phyloP scores from a whole-genome alignment of 2,113 vertebrate genomes.

The Takifugu flavidus region DNA sequence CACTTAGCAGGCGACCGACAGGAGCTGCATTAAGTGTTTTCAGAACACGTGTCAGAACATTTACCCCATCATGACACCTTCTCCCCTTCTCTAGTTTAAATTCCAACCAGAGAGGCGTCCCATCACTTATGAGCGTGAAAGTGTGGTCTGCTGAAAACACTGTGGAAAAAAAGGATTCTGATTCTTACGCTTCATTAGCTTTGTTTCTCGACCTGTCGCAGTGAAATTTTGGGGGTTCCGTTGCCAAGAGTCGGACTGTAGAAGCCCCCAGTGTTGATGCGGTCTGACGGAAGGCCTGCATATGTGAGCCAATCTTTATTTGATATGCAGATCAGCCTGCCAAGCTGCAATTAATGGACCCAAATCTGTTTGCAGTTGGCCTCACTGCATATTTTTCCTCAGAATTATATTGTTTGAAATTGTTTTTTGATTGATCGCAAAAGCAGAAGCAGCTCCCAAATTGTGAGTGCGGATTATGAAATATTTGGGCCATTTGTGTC shows the following conservation, averaged over 20 bases:
- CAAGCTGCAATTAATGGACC: constrained; percentile 23
- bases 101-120: no score
- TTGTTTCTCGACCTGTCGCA: not conserved
- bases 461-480: constrained; percentile 1
- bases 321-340: constrained; percentile 39
- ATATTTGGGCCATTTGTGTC: constrained; percentile 7
- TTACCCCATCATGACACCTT: no score
- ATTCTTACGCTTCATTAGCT: no score
- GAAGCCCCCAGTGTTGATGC: constrained; percentile 20
- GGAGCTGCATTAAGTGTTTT: no score
- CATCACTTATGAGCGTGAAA: no score
- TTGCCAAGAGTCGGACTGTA: constrained; percentile 27
- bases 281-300: constrained; percentile 29
- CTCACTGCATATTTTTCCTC: not conserved
- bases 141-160: no score
- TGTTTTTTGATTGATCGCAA: constrained; percentile 17
- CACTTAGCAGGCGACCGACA: no score
- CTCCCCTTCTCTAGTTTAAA: no score
- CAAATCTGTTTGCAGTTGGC: constrained; percentile 23
- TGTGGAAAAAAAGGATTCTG: no score
- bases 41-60: no score
- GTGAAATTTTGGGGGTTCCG: constrained; percentile 16
- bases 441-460: constrained; percentile 13
- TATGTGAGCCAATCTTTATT: constrained; percentile 21
- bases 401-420: not conserved